These are phyloP conservation scores for Anguilla anguilla DNA, from an alignment of 2,797 vertebrate genomes.

Conservation along the genomic window DNA sequence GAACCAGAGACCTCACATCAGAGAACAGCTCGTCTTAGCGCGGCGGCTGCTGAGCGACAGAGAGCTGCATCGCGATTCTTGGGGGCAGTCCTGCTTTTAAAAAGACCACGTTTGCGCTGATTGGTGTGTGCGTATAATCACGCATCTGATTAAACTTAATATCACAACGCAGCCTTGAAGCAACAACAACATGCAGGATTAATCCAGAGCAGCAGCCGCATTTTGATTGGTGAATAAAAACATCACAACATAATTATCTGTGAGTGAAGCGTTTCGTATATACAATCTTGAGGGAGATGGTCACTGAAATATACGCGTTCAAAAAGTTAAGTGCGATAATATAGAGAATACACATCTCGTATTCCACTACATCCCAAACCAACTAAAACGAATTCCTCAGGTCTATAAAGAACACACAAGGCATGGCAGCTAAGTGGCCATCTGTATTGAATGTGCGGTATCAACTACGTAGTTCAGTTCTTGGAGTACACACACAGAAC, in stretches of 20 bases:
- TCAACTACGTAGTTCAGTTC: not conserved
- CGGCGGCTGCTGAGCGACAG: constrained; percentile 17
- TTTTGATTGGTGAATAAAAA: not conserved
- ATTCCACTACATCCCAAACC: not conserved
- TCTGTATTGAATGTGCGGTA: not conserved
- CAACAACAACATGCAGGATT: not conserved
- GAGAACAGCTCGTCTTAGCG: not conserved
- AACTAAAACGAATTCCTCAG: not conserved
- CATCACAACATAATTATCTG: not conserved
- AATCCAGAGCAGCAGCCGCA: not conserved
- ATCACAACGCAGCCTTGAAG: not conserved
- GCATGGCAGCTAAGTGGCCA: not conserved
- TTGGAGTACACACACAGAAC: not conserved
- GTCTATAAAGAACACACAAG: not conserved
- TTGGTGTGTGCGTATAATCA: constrained; percentile 34
- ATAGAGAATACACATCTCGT: not conserved
- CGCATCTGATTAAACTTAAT: constrained; percentile 27
- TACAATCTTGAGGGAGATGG: not conserved
- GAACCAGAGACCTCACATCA: constrained; percentile 38
- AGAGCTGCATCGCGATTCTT: constrained; percentile 41
- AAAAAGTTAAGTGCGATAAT: not conserved
- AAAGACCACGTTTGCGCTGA: not conserved
- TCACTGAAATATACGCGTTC: not conserved
- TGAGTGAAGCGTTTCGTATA: not conserved
- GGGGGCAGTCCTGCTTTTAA: not conserved